Evolutionary conservation across 2,113 vertebrate species (phyloP), one percentile per base, ranked within the genome.

Genomic region (Antennarius striatus): DNA sequence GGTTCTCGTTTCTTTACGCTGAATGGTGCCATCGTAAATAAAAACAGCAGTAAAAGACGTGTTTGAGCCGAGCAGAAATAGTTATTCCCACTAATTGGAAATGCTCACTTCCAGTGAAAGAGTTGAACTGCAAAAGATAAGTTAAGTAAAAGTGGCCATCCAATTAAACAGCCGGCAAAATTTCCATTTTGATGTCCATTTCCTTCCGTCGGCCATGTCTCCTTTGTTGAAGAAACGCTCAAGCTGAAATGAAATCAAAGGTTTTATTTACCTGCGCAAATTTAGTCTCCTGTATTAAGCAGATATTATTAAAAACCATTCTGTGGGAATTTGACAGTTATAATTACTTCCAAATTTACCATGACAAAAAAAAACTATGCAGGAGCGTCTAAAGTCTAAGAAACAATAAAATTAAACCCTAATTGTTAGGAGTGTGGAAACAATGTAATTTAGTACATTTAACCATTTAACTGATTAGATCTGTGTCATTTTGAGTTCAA

Each of bases 301-400:
- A 90, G 92, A 93, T 93, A 93, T 69, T 71, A 69, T 61, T 76
- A 67, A 78, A 84, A 91, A 84, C 70, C 68, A 58, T 75, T 81
- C 72, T 72, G 78, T 49, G 53, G 56, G 67, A 63, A 68, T 73
- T 71, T 62, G 68, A 87, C 87, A 68, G 67, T 92, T 91, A 90
- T 94, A 94, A 92, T 93, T 93, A 88, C 81, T 88, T 93, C 63
- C 76, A 68, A 91, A 92, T 91, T 89, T 62, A 85, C 86, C 89
- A 83, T 90, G 89, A 92, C 91, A 86, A 86, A 90, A 5, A 36
- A 5, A 36, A 86, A 87, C 78, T 72, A 87, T 90, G 90, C 85
- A 63, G 80, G 63, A 78, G 64, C 12, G 75, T 61, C 75, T 73
- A 56, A 86, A 83, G 86, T 80, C 77, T 56, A 30, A 77, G 49